Conservation (phyloP, 2,797 vertebrate genomes). For the Hippocampus kuda region DNA sequence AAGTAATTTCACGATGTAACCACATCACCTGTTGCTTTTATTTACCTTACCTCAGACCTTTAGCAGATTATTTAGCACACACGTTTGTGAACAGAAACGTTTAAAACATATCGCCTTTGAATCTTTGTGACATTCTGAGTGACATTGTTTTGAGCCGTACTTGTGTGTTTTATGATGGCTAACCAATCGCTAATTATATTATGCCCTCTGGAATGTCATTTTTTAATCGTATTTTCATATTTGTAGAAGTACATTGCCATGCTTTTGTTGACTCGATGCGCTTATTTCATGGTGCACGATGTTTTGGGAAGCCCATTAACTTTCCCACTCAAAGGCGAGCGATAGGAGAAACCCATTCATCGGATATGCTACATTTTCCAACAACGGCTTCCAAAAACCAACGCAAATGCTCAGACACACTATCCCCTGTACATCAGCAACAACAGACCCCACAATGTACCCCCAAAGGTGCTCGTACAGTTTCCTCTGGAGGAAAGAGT, state of each 20-base stretch:
- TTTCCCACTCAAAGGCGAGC: background rate
- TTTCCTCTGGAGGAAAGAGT: slow-evolving; percentile 45
- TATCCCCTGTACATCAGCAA: slow-evolving; percentile 49
- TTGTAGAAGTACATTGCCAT: background rate
- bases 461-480: slow-evolving; percentile 78
- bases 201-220: background rate
- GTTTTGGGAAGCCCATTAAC: background rate
- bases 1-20: too few relatives aligned
- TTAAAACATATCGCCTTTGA: background rate
- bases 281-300: background rate
- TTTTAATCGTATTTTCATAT: background rate
- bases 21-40: too few relatives aligned
- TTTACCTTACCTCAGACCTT: too few relatives aligned
- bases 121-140: background rate
- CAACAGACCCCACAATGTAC: slow-evolving; percentile 46
- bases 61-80: too few relatives aligned
- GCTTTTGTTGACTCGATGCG: background rate
- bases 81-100: too few relatives aligned
- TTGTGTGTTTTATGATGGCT: background rate
- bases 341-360: background rate
- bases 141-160: background rate
- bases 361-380: slow-evolving; percentile 14
- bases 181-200: background rate
- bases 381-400: slow-evolving; percentile 18
- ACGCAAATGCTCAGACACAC: slow-evolving; percentile 41